These are phyloP conservation scores for Lysandra coridon DNA, from an alignment of 2,888 invertebrate species.

Conservation along the genomic window DNA sequence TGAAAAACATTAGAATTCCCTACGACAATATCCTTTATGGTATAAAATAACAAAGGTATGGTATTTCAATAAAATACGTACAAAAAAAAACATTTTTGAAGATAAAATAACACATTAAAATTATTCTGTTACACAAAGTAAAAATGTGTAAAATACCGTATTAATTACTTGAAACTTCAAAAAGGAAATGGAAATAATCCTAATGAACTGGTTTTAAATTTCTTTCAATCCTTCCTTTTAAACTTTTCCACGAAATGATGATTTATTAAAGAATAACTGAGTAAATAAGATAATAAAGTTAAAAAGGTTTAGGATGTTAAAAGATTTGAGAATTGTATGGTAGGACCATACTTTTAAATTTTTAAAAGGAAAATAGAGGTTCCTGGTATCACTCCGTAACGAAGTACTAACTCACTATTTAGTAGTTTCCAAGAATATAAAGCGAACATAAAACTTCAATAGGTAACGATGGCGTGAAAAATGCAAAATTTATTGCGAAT, in stretches of 20 bases:
- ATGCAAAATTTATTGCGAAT: slow-evolving; percentile 3
- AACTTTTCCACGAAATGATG: not conserved
- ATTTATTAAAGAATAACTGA: not conserved
- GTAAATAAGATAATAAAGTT: not conserved
- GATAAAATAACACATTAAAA: not conserved
- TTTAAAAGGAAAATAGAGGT: not conserved
- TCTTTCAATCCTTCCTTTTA: not conserved
- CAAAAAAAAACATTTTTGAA: no score
- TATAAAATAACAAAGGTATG: no score
- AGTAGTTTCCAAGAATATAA: not conserved
- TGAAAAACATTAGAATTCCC: not conserved
- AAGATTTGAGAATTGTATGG: not conserved
- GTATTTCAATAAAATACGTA: no score
- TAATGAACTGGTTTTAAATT: slow-evolving; percentile 4
- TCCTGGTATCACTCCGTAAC: not conserved
- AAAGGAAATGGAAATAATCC: not conserved
- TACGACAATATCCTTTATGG: not conserved
- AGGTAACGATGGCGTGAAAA: not conserved
- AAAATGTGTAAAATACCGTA: not conserved
- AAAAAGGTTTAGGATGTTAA: not conserved
- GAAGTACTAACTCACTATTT: not conserved
- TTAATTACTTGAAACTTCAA: not conserved
- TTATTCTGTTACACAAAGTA: not conserved
- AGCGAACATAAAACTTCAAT: not conserved
- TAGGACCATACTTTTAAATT: not conserved